Conservation (phyloP, 2,113 vertebrate species). For the Marmota flaviventris region DNA sequence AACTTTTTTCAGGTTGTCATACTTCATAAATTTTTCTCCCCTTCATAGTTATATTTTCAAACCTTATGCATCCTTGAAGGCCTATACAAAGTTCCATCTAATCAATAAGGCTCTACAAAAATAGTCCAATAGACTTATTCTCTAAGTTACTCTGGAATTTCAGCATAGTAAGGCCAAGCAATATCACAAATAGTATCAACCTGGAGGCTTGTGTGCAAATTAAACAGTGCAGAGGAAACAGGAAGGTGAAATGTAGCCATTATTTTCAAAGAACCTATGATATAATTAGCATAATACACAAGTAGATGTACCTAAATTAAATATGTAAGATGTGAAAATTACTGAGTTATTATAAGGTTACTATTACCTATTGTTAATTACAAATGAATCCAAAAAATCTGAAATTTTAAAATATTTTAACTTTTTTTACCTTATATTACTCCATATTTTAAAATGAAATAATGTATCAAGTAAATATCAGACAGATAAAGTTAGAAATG, state of each 20-base stretch:
- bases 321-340: not conserved
- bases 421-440: not conserved
- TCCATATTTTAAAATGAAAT: not conserved
- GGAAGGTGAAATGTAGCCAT: not conserved
- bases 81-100: not conserved
- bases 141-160: not conserved
- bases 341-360: not conserved
- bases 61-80: not conserved
- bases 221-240: not conserved
- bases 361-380: not conserved
- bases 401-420: not conserved
- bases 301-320: not conserved
- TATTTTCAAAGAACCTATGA: conserved; percentile 3
- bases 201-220: not conserved
- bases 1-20: not conserved
- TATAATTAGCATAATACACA: not conserved
- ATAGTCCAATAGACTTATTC: not conserved
- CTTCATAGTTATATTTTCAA: conserved; percentile 27
- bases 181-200: conserved; percentile 35
- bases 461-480: not conserved
- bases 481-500: not conserved
- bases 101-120: conserved; percentile 23
- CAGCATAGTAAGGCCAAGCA: not conserved
- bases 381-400: not conserved
- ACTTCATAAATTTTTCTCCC: conserved; percentile 44